Evolutionary conservation across 53 echinoderm and acorn worm genomes (phyloP).

Genomic region (Holothuria scabra): DNA sequence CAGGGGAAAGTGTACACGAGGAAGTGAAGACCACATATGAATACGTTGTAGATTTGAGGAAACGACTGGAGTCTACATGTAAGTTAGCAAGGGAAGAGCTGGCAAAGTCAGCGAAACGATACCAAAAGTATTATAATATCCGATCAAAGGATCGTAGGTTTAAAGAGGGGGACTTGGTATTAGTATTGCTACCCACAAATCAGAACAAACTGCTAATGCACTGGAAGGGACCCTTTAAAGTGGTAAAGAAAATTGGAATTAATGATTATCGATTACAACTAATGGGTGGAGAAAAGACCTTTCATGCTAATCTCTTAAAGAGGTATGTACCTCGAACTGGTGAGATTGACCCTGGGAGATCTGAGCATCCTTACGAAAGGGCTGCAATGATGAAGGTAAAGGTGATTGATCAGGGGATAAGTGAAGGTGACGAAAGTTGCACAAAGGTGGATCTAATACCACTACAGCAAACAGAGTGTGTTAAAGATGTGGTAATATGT

Average conservation of each 20-base stretch:
- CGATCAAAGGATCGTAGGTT: too few species aligned
- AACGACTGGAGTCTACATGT: slow-evolving; percentile 54
- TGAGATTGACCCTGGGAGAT: too few species aligned
- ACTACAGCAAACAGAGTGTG: too few species aligned
- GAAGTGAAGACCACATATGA: too few species aligned
- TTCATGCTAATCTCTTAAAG: slow-evolving; percentile 43
- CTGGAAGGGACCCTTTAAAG: slow-evolving; percentile 52
- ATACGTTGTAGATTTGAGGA: slow-evolving; percentile 59
- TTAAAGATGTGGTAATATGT: too few species aligned
- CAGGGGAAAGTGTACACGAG: slow-evolving; percentile 48
- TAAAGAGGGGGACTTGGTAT: slow-evolving; percentile 21
- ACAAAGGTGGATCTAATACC: too few species aligned
- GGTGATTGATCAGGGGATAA: too few species aligned
- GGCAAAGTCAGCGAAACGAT: slow-evolving; percentile 39
- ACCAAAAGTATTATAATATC: too few species aligned
- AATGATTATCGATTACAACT: slow-evolving; percentile 16
- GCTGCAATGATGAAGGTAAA: too few species aligned
- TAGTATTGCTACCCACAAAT: slow-evolving; percentile 49
- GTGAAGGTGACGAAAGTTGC: too few species aligned
- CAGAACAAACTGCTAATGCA: too few species aligned
- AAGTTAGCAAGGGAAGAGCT: slow-evolving; percentile 48
- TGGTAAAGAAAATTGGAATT: background rate
- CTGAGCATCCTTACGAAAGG: background rate
- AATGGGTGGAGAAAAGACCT: background rate
- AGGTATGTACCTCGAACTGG: too few species aligned